A percentile compares a stretch with the other conserved stretches of the same genome.
Conservation (phyloP, 2,797 vertebrate species). For the Danio choprae region DNA sequence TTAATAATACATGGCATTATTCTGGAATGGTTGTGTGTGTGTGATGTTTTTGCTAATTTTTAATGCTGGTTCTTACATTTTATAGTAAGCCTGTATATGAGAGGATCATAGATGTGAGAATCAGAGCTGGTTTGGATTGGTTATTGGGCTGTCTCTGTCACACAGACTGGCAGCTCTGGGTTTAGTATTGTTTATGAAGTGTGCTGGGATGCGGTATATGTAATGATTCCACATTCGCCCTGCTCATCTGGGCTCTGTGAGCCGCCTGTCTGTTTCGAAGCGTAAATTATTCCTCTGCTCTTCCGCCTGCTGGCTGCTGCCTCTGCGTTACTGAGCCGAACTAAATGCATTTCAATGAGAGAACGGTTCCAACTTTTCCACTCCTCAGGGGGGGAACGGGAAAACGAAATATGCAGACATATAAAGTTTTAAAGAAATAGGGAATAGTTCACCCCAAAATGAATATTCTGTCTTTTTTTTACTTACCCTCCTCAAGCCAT, state of each 20-base stretch:
- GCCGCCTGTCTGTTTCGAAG: constrained; percentile 51
- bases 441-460: constrained; percentile 6
- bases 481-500: background rate
- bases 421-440: constrained; percentile 23
- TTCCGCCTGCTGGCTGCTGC: constrained; percentile 51
- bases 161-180: constrained; percentile 1
- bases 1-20: constrained; percentile 11
- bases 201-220: constrained; percentile 17
- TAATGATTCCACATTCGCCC: constrained; percentile 14
- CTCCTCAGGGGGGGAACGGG: constrained; percentile 24
- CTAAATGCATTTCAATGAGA: constrained; percentile 54
- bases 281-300: constrained; percentile 58
- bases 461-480: constrained; percentile 13
- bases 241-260: constrained; percentile 37
- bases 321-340: constrained; percentile 52
- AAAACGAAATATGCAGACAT: constrained; percentile 7
- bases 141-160: background rate
- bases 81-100: background rate
- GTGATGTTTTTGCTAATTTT: constrained; percentile 1
- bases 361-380: constrained; percentile 36
- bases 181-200: constrained; percentile 5
- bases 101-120: background rate
- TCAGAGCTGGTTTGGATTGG: constrained; percentile 4
- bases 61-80: constrained; percentile 1
- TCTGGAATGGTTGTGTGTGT: background rate